Evolutionary conservation across 2,113 vertebrate genomes (phyloP), one percentile per base, ranked within the genome.

Genomic region (Nematolebias whitei): DNA sequence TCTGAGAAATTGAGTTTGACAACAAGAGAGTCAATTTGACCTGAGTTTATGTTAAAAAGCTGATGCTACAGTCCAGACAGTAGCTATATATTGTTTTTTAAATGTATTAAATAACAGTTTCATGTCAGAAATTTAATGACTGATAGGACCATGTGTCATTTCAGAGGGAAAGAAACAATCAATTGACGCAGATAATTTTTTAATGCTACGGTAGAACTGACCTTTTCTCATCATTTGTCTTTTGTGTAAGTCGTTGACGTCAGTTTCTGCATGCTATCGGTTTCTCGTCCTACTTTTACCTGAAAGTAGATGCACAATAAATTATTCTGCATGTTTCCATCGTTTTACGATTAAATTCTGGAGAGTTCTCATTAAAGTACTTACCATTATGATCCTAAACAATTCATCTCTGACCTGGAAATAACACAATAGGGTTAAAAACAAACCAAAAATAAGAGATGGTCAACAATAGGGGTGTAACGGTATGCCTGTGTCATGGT

Each of bases 381-480:
- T 76, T 45, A 89, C 82, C 54, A 2, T 80, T 40, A 92, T 54
- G n/a, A 82, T 2, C 68, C 68, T 90, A 0, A 79, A 1, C 6
- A 92, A 12, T 68, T 91, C 89, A 10, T 89, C 78, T 74, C 86
- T 82, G 48, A 92, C 90, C 92, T 93, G 77, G 14, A 20, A 24
- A 43, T 3, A 51, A 49, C 1, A 70, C 47, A 23, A 63, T 4
- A 71, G 5, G 4, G 32, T 3, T n/a, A 1, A 5, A 54, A n/a
- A 19, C 10, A n/a, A 53, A 16, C 15, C 10, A 45, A 8, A 45
- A 45, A 1, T 9, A 9, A 19, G 2, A 47, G 15, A 20, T 19
- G 9, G 16, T 45, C 2, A 47, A 19, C 11, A 8, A 47, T 12
- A 12, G 11, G 32, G 32, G 9, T 35, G 32, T 35, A 35, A 35